Evolutionary conservation across 2,113 vertebrate species (phyloP), one percentile per base, ranked within the genome.

Genomic region (Synchiropus splendidus): DNA sequence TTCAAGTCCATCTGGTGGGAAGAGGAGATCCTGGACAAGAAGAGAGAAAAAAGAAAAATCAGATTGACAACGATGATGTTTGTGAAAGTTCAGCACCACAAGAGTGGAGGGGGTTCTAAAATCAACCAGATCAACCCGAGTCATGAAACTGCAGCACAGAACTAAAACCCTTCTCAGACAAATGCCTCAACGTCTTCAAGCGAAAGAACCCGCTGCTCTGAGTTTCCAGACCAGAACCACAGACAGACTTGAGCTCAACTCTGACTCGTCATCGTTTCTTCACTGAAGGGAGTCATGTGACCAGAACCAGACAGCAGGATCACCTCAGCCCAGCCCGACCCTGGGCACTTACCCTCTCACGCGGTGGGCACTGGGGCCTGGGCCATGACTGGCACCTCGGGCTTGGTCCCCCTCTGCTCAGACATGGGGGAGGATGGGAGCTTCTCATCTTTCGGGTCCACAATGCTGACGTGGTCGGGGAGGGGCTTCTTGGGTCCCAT

Each of bases 401-500:
- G 90, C 74, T 99, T 99, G 67, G 91, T 86, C 32, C 93, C 93
- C 69, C 97, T 99, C 88, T 99, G 95, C 79, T 99, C 95, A 1
- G 94, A 99, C 37, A 95, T 87, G 6, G 95, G 95, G 1, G 94
- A 97, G 71, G 92, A 94, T 49, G 95, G 95, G 60, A 96, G 71
- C 39, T 83, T 85, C 84, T 99, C 95, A 12, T 98, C 95, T 75
- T 99, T 98, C 59, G 95, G 95, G 73, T 99, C 95, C 75, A 99
- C 94, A 0, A 98, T 97, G 89, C 94, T 99, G 80, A 99, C 93
- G 0, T 99, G 93, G 67, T 99, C 95, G 18, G 95, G 94, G 33
- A 99, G 84, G 58, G 95, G 95, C 83, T 99, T 99, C 88, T 99
- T 98, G 70, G 95, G 95, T 44, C 93, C 94, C 2, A 98, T 97